Evolutionary conservation across 2,113 vertebrate species (phyloP).

Genomic region (Anser brachyrhynchus): DNA sequence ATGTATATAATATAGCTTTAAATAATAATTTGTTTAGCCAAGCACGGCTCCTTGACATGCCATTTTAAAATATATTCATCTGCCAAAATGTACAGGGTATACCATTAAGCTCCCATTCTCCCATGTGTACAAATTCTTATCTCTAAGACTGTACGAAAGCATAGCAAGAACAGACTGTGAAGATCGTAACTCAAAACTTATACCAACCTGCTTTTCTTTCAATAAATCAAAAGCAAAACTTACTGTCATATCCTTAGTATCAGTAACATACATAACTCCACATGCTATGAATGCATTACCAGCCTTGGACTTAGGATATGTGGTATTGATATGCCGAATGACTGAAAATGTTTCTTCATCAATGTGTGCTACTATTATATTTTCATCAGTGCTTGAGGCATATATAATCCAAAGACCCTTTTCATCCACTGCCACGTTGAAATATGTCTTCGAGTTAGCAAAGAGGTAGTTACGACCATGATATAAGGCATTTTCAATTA

Average conservation of each 20-base stretch:
- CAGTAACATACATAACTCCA: constrained; percentile 91
- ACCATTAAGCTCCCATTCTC: constrained; percentile 86
- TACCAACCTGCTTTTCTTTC: constrained; percentile 82
- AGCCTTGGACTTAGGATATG: constrained; percentile 90
- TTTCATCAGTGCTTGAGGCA: constrained; percentile 85
- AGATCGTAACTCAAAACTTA: constrained; percentile 86
- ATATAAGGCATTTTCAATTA: constrained; percentile 84
- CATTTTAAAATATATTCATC: constrained; percentile 34
- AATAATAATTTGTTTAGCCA: neutral
- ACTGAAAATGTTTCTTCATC: constrained; percentile 87
- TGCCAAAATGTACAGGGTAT: constrained; percentile 82
- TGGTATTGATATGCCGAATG: constrained; percentile 84
- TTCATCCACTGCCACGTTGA: constrained; percentile 92
- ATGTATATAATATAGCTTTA: neutral
- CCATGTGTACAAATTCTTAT: constrained; percentile 89
- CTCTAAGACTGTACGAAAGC: constrained; percentile 89
- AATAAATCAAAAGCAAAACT: constrained; percentile 91
- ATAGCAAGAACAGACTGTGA: constrained; percentile 89
- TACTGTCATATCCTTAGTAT: constrained; percentile 87
- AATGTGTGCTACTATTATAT: constrained; percentile 87
- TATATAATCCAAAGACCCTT: constrained; percentile 93
- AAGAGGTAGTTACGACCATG: constrained; percentile 90
- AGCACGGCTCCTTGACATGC: neutral
- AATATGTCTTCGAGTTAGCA: constrained; percentile 93
- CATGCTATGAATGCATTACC: constrained; percentile 92